Percentiles rank a stretch among this genome's conserved stretches.
Conservation (phyloP, 2,797 vertebrate genomes). For the Pseudochirops cupreus region DNA sequence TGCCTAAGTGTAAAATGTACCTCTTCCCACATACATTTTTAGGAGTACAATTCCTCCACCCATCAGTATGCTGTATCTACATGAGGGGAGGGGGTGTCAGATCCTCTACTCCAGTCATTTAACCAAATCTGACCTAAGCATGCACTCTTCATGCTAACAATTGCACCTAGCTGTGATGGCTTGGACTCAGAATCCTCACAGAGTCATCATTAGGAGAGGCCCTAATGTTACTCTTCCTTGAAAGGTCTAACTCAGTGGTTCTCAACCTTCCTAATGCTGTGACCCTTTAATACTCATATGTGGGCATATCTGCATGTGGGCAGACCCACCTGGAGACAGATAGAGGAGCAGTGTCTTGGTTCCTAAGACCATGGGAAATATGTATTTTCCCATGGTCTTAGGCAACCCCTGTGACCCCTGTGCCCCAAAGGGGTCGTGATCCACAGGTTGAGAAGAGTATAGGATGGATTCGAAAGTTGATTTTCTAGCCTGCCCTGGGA, state of each 20-base stretch:
- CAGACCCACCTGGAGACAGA: too few species aligned
- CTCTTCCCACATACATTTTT: slow-evolving; percentile 31
- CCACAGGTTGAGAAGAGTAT: neutral
- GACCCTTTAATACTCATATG: too few species aligned
- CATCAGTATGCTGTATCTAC: slow-evolving; percentile 41
- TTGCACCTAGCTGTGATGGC: slow-evolving; percentile 21
- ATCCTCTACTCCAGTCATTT: neutral
- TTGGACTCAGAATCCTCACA: slow-evolving; percentile 29
- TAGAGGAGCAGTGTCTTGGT: too few species aligned
- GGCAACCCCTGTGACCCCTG: too few species aligned
- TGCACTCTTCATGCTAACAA: neutral
- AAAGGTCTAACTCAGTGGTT: neutral
- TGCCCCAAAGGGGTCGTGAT: too few species aligned
- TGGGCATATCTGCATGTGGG: too few species aligned
- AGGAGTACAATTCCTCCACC: neutral
- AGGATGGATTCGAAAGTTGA: neutral
- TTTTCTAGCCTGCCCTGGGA: neutral
- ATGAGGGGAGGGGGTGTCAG: slow-evolving; percentile 3
- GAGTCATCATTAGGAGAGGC: neutral
- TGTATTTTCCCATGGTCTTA: too few species aligned
- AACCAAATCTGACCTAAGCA: neutral
- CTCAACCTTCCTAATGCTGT: too few species aligned
- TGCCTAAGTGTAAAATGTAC: neutral
- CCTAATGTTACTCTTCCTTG: neutral
- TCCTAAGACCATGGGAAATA: too few species aligned